A percentile compares a stretch with the other conserved stretches of the same genome.
These are phyloP conservation scores for Creontiades dilutus DNA, from an alignment of 2,888 invertebrate genomes.

Conservation along the genomic window DNA sequence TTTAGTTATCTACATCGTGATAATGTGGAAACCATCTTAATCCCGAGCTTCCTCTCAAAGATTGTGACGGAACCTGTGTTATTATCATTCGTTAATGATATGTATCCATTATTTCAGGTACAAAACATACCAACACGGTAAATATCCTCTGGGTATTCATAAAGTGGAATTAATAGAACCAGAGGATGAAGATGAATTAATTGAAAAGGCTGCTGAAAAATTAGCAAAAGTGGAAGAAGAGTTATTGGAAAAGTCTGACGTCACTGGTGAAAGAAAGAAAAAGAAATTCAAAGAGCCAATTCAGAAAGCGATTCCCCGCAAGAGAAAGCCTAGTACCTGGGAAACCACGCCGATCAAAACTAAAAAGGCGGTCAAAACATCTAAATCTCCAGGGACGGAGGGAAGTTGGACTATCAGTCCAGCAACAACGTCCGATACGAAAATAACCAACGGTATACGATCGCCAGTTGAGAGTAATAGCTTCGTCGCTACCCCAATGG, in stretches of 20 bases:
- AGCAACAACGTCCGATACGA: background rate
- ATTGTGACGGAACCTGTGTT: no score
- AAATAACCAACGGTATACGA: background rate
- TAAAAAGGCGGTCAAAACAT: background rate
- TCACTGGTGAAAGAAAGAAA: slow-evolving; percentile 1
- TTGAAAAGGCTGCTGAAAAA: slow-evolving; percentile 72
- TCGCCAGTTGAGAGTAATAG: background rate
- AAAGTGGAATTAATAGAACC: slow-evolving; percentile 79
- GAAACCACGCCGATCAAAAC: slow-evolving; percentile 46
- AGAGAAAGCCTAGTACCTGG: slow-evolving; percentile 24
- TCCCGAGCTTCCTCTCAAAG: no score
- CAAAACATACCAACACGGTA: slow-evolving; percentile 78
- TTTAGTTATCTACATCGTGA: no score
- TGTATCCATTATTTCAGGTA: slow-evolving; percentile 65
- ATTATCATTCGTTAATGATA: background rate
- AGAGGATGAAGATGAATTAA: slow-evolving; percentile 70
- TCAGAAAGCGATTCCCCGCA: background rate
- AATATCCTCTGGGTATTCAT: slow-evolving; percentile 85
- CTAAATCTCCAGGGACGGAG: slow-evolving; percentile 28
- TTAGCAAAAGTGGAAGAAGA: slow-evolving; percentile 56
- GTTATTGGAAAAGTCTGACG: slow-evolving; percentile 55
- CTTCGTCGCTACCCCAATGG: background rate
- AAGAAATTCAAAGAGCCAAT: background rate
- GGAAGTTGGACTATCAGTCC: slow-evolving; percentile 53
- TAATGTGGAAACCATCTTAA: no score